Percentiles rank a stretch among this genome's conserved stretches.
phyloP scores from a whole-genome alignment of 2,113 vertebrate species.

The Candoia aspera region DNA sequence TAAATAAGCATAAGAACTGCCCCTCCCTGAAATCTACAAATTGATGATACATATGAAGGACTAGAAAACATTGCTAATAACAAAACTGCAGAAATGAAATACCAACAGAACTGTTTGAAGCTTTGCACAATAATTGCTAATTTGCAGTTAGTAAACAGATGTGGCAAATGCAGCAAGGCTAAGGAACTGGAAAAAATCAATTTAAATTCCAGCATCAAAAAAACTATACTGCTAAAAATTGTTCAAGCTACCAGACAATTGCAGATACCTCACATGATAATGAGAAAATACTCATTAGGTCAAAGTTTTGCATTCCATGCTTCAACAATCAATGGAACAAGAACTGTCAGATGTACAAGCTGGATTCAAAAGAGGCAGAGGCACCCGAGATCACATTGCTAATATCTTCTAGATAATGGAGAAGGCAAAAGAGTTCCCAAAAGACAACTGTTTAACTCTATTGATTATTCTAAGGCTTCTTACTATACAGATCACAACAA shows the following conservation, averaged over 20 bases:
- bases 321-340: background rate
- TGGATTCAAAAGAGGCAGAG: background rate
- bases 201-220: background rate
- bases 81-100: background rate
- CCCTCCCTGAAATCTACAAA: background rate
- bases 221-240: background rate
- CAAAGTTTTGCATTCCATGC: background rate
- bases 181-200: background rate
- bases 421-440: background rate
- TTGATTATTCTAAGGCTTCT: background rate
- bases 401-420: background rate
- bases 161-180: background rate
- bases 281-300: background rate
- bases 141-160: background rate
- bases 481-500: background rate
- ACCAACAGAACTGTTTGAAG: background rate
- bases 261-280: background rate
- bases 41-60: background rate
- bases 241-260: background rate
- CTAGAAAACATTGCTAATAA: background rate
- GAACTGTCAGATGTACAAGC: background rate
- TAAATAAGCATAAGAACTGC: background rate
- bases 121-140: background rate
- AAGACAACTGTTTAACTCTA: background rate
- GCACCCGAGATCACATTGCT: background rate